Percentiles rank a stretch among this genome's conserved stretches.
Evolutionary conservation across 2,113 vertebrate species (phyloP).

Genomic region (Protobothrops flavoviridis): DNA sequence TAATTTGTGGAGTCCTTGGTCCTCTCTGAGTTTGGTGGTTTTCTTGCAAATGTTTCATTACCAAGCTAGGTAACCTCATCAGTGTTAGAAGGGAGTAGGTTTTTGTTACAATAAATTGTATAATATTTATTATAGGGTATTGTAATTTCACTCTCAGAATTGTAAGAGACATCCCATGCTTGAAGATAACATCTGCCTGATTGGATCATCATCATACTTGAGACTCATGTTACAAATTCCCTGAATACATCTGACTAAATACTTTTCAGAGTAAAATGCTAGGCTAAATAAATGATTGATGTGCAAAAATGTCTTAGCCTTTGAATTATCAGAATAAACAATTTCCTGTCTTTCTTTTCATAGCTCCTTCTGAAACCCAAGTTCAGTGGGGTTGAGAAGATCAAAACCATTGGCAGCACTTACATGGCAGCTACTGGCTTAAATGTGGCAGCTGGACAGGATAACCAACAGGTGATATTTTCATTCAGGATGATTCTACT

Average conservation of each 20-base stretch:
- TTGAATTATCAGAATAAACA: background rate
- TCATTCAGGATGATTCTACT: background rate
- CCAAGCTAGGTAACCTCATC: background rate
- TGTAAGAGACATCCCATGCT: background rate
- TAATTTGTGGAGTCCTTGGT: background rate
- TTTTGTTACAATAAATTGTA: background rate
- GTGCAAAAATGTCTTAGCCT: background rate
- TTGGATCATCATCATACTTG: background rate
- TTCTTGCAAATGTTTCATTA: background rate
- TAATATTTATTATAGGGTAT: background rate
- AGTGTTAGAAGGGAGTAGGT: background rate
- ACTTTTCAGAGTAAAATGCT: background rate
- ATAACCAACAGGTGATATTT: slow-evolving; percentile 62
- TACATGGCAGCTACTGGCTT: slow-evolving; percentile 89
- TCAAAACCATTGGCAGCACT: slow-evolving; percentile 88
- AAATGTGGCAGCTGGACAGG: slow-evolving; percentile 61
- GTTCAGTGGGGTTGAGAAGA: slow-evolving; percentile 86
- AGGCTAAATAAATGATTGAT: background rate
- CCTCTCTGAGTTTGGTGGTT: background rate
- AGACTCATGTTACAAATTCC: background rate
- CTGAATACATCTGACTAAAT: background rate
- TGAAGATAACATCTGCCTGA: background rate
- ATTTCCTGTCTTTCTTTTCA: background rate
- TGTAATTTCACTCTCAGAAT: background rate
- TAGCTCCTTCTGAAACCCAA: slow-evolving; percentile 88